Evolutionary conservation across 2,888 invertebrate genomes (phyloP).

Genomic region (Oegoconia quadripuncta): DNA sequence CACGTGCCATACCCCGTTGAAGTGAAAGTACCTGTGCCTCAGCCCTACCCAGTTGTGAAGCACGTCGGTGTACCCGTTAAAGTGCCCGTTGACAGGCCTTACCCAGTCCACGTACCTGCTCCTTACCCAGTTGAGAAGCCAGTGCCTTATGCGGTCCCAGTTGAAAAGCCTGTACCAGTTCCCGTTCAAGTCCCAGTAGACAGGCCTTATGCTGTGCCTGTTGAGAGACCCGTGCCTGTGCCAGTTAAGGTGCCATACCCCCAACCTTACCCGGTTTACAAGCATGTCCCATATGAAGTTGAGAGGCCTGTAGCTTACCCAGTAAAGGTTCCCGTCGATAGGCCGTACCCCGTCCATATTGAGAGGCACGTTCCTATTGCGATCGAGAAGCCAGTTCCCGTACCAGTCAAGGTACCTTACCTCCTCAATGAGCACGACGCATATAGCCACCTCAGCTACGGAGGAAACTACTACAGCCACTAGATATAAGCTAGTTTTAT

Average conservation of each 20-base stretch:
- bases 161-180: conserved; percentile 81
- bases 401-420: conserved; percentile 77
- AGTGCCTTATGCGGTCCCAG: conserved; percentile 80
- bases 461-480: conserved; percentile 38
- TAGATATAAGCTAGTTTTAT: conserved; percentile 53
- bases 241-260: conserved; percentile 80
- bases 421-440: conserved; percentile 44
- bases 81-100: conserved; percentile 83
- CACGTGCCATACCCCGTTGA: conserved; percentile 85
- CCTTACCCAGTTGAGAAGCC: conserved; percentile 81
- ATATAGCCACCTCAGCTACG: conserved; percentile 26
- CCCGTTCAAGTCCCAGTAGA: conserved; percentile 82
- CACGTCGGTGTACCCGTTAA: conserved; percentile 83
- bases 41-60: conserved; percentile 85
- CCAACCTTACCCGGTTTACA: conserved; percentile 82
- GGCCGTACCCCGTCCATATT: conserved; percentile 81
- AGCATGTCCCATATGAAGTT: conserved; percentile 81
- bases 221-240: conserved; percentile 72
- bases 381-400: conserved; percentile 78
- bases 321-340: conserved; percentile 83
- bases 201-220: conserved; percentile 79
- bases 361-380: conserved; percentile 67
- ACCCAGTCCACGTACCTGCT: conserved; percentile 83
- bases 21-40: conserved; percentile 86
- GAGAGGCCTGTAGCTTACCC: conserved; percentile 81